Percentiles rank a stretch among this genome's conserved stretches.
phyloP scores from a whole-genome alignment of 2,888 invertebrate genomes.

The Spicauda simplicius region DNA sequence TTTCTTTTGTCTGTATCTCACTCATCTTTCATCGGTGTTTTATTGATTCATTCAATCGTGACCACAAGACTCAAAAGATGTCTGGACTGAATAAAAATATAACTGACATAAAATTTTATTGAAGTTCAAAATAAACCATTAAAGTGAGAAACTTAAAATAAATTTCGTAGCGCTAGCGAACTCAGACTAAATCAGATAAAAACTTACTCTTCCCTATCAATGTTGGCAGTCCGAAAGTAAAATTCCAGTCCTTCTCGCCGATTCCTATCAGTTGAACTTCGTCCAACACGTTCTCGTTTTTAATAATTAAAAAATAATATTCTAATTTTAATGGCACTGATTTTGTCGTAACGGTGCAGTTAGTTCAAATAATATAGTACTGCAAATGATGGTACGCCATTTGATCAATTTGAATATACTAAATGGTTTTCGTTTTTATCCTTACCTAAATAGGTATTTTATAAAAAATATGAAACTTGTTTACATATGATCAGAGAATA shows the following conservation, averaged over 20 bases:
- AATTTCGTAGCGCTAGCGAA: conserved; percentile 7
- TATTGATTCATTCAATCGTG: neutral
- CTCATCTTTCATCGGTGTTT: neutral
- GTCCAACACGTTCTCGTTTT: conserved; percentile 46
- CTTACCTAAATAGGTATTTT: no score
- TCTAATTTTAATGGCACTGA: conserved; percentile 4
- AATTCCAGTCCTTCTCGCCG: conserved; percentile 50
- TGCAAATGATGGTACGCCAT: no score
- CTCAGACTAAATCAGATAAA: conserved; percentile 42
- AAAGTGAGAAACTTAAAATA: conserved; percentile 29
- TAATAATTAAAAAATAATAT: conserved; percentile 50
- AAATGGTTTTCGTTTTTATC: no score
- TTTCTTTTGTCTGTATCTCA: neutral
- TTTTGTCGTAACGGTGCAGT: no score
- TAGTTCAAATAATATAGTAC: no score
- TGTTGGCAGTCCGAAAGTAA: conserved; percentile 52
- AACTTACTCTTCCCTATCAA: conserved; percentile 56
- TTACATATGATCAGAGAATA: no score
- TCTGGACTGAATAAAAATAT: conserved; percentile 2
- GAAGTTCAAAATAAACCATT: conserved; percentile 34
- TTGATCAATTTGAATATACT: no score
- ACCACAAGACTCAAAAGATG: neutral
- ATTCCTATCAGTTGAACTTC: conserved; percentile 57
- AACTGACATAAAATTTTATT: conserved; percentile 26
- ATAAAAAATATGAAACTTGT: no score